Evolutionary conservation across 2,113 vertebrate species (phyloP).

Genomic region (Maccullochella peelii): DNA sequence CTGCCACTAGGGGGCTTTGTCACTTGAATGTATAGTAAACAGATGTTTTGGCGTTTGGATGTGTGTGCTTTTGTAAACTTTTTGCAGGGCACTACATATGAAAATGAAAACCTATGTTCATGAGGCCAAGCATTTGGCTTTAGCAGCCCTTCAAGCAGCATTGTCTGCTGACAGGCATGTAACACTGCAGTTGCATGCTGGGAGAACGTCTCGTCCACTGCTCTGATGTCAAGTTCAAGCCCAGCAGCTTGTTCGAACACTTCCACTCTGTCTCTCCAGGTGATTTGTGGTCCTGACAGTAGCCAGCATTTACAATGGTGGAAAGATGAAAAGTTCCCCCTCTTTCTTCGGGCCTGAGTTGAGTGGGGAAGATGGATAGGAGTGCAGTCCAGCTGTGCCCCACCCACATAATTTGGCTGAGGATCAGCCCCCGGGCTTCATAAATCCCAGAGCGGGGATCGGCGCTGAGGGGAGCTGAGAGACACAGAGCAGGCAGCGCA

Average conservation of each 20-base stretch:
- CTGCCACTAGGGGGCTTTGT: not conserved
- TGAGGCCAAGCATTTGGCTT: not conserved
- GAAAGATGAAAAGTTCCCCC: slow-evolving; percentile 43
- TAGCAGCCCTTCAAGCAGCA: not conserved
- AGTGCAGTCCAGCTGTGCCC: slow-evolving; percentile 67
- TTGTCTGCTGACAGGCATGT: not conserved
- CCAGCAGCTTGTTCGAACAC: slow-evolving; percentile 49
- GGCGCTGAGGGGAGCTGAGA: slow-evolving; percentile 51
- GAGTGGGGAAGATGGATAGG: slow-evolving; percentile 73
- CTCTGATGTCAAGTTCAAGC: slow-evolving; percentile 49
- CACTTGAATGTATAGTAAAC: not conserved
- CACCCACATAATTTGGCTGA: slow-evolving; percentile 76
- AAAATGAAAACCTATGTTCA: not conserved
- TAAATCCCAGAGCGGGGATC: slow-evolving; percentile 58
- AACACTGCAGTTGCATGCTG: slow-evolving; percentile 24
- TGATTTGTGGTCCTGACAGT: slow-evolving; percentile 67
- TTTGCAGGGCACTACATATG: too few relatives aligned
- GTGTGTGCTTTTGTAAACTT: too few relatives aligned
- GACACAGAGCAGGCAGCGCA: slow-evolving; percentile 50
- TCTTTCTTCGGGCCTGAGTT: slow-evolving; percentile 14
- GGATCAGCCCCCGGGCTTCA: slow-evolving; percentile 61
- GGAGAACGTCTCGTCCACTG: slow-evolving; percentile 6
- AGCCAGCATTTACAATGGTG: slow-evolving; percentile 57
- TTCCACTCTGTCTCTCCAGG: slow-evolving; percentile 39
- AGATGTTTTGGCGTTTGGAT: not conserved